Evolutionary conservation across 2,113 vertebrate genomes (phyloP).

Genomic region (Odobenus rosmarus): DNA sequence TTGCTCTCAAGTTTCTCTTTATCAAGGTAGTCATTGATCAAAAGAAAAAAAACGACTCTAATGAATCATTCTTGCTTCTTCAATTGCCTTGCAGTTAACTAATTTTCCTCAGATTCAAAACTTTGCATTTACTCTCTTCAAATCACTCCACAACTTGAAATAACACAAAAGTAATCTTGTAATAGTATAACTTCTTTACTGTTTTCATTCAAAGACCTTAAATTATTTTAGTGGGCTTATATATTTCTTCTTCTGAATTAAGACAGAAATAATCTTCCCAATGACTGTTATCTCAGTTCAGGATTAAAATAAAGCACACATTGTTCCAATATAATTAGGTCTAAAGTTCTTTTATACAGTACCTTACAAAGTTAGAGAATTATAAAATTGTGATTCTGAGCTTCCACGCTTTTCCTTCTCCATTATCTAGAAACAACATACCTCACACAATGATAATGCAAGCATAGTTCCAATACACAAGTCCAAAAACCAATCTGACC

Average conservation of each 20-base stretch:
- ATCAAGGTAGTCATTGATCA: neutral
- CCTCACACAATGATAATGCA: neutral
- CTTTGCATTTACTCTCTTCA: neutral
- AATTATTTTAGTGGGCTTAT: constrained; percentile 48
- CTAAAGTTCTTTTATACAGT: constrained; percentile 5
- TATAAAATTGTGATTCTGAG: constrained; percentile 3
- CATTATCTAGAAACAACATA: neutral
- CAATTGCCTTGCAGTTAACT: neutral
- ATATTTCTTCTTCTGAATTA: neutral
- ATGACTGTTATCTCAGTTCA: constrained; percentile 43
- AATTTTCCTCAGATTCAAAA: constrained; percentile 16
- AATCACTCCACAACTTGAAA: constrained; percentile 25
- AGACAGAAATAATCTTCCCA: constrained; percentile 56
- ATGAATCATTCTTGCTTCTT: neutral
- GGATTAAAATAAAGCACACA: constrained; percentile 21
- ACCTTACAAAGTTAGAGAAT: constrained; percentile 13
- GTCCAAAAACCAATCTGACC: neutral
- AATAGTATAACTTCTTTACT: constrained; percentile 34
- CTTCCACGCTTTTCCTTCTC: neutral
- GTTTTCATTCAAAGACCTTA: constrained; percentile 45
- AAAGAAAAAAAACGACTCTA: neutral
- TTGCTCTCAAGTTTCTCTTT: neutral
- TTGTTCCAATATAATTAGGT: constrained; percentile 35
- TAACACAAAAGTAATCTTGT: constrained; percentile 25
- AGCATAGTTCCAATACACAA: neutral